These are phyloP conservation scores for Wasmannia auropunctata DNA, from an alignment of 1,140 invertebrate genomes.

Conservation along the genomic window DNA sequence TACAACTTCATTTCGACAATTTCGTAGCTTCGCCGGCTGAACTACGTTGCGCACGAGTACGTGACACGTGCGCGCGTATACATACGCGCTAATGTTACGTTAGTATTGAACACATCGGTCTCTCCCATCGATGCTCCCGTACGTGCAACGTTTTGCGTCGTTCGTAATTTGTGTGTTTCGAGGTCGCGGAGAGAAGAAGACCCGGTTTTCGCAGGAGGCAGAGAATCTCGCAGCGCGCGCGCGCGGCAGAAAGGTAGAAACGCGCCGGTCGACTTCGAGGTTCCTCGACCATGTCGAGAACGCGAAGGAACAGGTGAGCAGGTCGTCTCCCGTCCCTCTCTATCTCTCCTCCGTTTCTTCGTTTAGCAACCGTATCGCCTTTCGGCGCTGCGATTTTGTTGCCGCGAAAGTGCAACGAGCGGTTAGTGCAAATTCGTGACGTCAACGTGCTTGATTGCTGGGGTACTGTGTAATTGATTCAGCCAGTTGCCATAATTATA, in stretches of 20 bases:
- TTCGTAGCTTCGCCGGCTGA: slow-evolving; percentile 8
- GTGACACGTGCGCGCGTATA: background rate
- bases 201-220: slow-evolving; percentile 68
- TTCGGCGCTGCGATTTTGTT: background rate
- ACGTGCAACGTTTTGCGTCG: slow-evolving; percentile 55
- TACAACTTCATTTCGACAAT: slow-evolving; percentile 29
- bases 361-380: background rate
- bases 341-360: background rate
- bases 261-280: slow-evolving; percentile 67
- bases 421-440: background rate
- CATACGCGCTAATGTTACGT: background rate
- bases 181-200: slow-evolving; percentile 74
- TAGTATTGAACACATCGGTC: background rate
- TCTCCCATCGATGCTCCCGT: slow-evolving; percentile 54
- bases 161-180: slow-evolving; percentile 76
- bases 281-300: slow-evolving; percentile 63
- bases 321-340: background rate
- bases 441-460: slow-evolving; percentile 6
- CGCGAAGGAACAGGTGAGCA: slow-evolving; percentile 59
- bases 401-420: slow-evolving; percentile 20
- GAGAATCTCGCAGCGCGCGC: slow-evolving; percentile 59
- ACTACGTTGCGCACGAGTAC: background rate
- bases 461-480: slow-evolving; percentile 14
- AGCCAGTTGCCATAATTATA: slow-evolving; percentile 4
- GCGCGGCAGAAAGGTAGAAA: slow-evolving; percentile 57